These are phyloP conservation scores for Siphamia tubifer DNA, from an alignment of 2,113 vertebrate genomes.

Conservation along the genomic window DNA sequence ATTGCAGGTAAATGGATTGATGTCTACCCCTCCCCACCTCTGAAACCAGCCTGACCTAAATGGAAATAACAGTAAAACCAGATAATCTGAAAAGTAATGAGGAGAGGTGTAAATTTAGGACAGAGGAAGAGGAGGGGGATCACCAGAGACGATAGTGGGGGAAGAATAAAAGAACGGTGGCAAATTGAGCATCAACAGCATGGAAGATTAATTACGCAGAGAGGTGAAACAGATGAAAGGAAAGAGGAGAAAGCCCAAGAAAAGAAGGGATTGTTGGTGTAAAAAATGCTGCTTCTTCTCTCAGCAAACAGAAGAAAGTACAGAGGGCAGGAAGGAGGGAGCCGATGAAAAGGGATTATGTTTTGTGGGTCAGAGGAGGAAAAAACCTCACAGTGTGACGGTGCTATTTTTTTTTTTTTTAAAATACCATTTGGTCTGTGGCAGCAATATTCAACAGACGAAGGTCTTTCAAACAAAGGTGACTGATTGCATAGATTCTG, in stretches of 20 bases:
- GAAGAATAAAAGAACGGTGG: constrained; percentile 5
- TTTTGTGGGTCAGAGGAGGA: neutral
- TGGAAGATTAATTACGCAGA: constrained; percentile 82
- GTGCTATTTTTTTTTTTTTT: neutral
- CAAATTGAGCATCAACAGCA: constrained; percentile 9
- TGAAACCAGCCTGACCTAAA: constrained; percentile 14
- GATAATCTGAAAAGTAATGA: constrained; percentile 22
- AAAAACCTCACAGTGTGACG: neutral
- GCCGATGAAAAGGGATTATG: constrained; percentile 13
- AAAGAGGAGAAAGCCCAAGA: neutral
- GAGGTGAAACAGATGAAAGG: constrained; percentile 39
- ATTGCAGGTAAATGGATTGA: neutral
- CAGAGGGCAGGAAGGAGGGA: neutral
- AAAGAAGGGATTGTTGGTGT: constrained; percentile 1
- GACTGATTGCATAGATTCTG: constrained; percentile 42
- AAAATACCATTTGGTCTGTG: constrained; percentile 16
- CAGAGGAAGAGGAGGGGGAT: neutral
- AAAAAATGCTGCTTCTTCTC: constrained; percentile 1
- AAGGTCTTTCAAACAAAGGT: constrained; percentile 31
- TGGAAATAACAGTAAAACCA: constrained; percentile 4
- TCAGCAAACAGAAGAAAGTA: neutral
- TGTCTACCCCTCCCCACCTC: neutral
- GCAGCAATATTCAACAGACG: neutral
- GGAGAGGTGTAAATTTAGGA: constrained; percentile 4
- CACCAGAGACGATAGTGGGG: neutral